A percentile compares a stretch with the other conserved stretches of the same genome.
Evolutionary conservation across 37 sponge, comb jelly and placozoan genomes (phyloP).

Genomic region (Agelas oroides): DNA sequence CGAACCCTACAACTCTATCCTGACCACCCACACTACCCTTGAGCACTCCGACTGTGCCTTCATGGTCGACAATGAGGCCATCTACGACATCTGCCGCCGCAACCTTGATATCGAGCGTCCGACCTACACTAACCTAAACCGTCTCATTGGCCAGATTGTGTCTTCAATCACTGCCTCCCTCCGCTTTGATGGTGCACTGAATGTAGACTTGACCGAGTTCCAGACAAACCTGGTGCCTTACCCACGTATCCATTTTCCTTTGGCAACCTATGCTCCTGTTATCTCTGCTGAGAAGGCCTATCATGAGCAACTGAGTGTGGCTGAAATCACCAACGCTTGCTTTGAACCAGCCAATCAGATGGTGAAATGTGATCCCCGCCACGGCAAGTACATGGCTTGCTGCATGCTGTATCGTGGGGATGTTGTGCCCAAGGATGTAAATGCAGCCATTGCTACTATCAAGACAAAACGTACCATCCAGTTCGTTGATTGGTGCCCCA

Average conservation of each 20-base stretch:
- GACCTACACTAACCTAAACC: constrained; percentile 81
- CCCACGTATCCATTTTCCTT: constrained; percentile 96
- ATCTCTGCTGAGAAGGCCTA: constrained; percentile 89
- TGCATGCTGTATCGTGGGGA: constrained; percentile 94
- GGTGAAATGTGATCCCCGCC: constrained; percentile 95
- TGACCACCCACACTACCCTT: constrained; percentile 86
- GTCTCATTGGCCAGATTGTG: constrained; percentile 88
- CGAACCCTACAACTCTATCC: constrained; percentile 95
- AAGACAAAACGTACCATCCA: constrained; percentile 92
- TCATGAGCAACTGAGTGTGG: constrained; percentile 89
- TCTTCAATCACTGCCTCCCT: constrained; percentile 98
- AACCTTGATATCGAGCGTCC: constrained; percentile 90
- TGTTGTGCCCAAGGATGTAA: constrained; percentile 95
- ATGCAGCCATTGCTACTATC: constrained; percentile 90
- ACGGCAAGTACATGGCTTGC: constrained; percentile 97
- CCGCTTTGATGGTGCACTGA: constrained; percentile 92
- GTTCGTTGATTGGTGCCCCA: constrained; percentile 98
- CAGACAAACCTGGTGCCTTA: constrained; percentile 96
- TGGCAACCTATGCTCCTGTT: constrained; percentile 90
- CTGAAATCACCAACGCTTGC: constrained; percentile 87
- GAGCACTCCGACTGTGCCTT: constrained; percentile 97
- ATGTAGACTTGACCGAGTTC: constrained; percentile 93
- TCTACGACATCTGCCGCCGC: constrained; percentile 90
- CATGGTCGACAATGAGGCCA: constrained; percentile 98
- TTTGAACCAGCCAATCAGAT: constrained; percentile 95